Conservation (phyloP, 92 coral and sea anemone species). For the Isaurus tuberculatus region DNA sequence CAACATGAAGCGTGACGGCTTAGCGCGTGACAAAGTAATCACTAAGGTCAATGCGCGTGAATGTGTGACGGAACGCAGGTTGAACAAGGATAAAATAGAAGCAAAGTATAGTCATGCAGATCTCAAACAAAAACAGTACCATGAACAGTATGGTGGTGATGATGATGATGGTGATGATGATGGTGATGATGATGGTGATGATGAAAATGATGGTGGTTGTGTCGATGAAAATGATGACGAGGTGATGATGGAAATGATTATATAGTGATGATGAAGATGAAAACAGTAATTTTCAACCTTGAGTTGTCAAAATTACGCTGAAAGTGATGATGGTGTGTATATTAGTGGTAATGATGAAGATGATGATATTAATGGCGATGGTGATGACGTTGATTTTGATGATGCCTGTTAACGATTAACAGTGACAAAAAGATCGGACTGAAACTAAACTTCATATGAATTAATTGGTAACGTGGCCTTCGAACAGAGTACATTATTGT, state of each 20-base stretch:
- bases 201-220: background rate
- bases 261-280: background rate
- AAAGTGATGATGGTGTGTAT: background rate
- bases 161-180: background rate
- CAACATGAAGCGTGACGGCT: background rate
- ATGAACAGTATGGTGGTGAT: no score
- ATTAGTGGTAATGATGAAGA: background rate
- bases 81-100: background rate
- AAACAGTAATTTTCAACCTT: background rate
- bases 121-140: background rate
- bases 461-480: no score
- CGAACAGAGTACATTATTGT: no score
- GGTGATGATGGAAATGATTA: background rate
- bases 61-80: background rate
- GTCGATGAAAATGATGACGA: background rate
- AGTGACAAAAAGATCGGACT: no score
- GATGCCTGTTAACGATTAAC: background rate
- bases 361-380: background rate
- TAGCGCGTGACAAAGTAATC: background rate
- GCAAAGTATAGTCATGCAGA: no score
- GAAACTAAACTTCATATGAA: no score
- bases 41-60: background rate
- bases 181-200: background rate
- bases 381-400: background rate
- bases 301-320: no score